Percentiles rank a stretch among this genome's conserved stretches.
phyloP scores from a whole-genome alignment of 2,113 vertebrate genomes.

The Xenopus tropicalis region UCB_Xtro_10.0 CM004444.2:101495001-101495500 shows the following conservation, averaged over 20 bases:
- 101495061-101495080: too few species aligned
- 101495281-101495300: conserved; percentile 33
- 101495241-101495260: conserved; percentile 36
- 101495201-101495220: conserved; percentile 38
- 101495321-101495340: conserved; percentile 14
- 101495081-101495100: too few species aligned
- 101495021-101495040: too few species aligned
- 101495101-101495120: conserved; percentile 12
- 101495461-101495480: too few species aligned
- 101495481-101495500: too few species aligned
- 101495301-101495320: conserved; percentile 32
- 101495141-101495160: conserved; percentile 12
- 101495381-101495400: conserved; percentile 13
- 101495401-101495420: not conserved
- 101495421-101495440: conserved; percentile 25
- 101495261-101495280: conserved; percentile 27
- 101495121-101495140: conserved; percentile 18
- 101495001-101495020: too few species aligned
- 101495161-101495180: conserved; percentile 17
- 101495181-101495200: conserved; percentile 18
- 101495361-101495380: conserved; percentile 36
- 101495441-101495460: not conserved
- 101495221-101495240: conserved; percentile 36
- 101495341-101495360: conserved; percentile 27
- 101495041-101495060: too few species aligned